Evolutionary conservation across 35 echinoderm and acorn worm genomes (phyloP).

Genomic region (Anneissia japonica): DNA sequence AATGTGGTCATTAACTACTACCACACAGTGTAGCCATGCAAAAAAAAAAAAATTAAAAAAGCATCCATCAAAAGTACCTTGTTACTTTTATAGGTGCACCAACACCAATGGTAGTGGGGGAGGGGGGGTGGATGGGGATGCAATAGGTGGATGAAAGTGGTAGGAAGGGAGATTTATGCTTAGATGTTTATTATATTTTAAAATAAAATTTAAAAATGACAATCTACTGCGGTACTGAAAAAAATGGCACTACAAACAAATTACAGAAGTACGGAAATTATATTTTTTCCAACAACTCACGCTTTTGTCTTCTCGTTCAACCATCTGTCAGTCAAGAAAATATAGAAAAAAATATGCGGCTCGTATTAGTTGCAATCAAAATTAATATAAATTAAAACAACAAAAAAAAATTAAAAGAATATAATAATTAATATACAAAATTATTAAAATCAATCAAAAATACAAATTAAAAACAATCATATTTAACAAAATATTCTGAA

Average conservation of each 20-base stretch:
- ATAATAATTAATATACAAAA: not conserved
- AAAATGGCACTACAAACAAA: not conserved
- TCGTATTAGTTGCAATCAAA: not conserved
- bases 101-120: too few species aligned
- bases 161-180: too few species aligned
- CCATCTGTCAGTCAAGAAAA: not conserved
- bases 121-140: too few species aligned
- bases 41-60: too few species aligned
- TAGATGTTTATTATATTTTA: too few species aligned
- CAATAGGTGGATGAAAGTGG: too few species aligned
- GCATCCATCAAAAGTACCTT: too few species aligned
- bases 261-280: not conserved
- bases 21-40: too few species aligned
- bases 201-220: too few species aligned
- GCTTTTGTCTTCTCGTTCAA: not conserved
- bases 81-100: too few species aligned
- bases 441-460: not conserved
- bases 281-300: not conserved
- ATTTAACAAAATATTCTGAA: not conserved
- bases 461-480: not conserved
- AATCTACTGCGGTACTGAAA: not conserved
- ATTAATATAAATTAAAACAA: not conserved
- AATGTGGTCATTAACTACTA: too few species aligned
- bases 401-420: too few species aligned
- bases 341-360: not conserved